Evolutionary conservation across 2,113 vertebrate genomes (phyloP), one percentile per base, ranked within the genome.

Genomic region (Calyptommatus sinebrachiatus): DNA sequence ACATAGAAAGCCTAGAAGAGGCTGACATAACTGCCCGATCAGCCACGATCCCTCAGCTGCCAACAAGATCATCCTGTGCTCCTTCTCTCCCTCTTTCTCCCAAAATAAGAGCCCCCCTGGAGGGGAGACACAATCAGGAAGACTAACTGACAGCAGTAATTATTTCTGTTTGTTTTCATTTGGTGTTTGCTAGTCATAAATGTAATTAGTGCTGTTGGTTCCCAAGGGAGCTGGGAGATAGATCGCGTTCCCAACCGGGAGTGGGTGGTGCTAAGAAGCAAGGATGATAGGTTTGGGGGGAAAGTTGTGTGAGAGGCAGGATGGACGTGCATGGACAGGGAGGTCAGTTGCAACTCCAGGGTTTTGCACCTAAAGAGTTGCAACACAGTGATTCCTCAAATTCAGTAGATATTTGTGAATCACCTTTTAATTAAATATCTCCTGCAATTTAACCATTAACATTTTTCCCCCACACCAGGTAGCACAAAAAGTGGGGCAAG

Each of bases 101-200:
- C 24, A 29, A 4, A 57, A 57, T 18, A 57, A 31, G 4, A 45
- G 12, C 60, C 41, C 12, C 18, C 65, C 29, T 35, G 22, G 12
- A n/a, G 31, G 31, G 31, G 65, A 9, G 48, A 22, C 50, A 70
- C 76, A 70, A 35, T 60, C 50, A 61, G 67, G 53, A 28, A 12
- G 53, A 46, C 21, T 5, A 18, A n/a, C 4, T 8, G 31, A 71
- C 67, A 61, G 26, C 53, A 41, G 31, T 12, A 71, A 78, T 61
- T 62, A 45, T 78, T 35, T 29, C 50, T 67, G 22, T 78, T 60
- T 78, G 76, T 60, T 77, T 77, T 74, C 53, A 53, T 53, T 77
- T 69, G 28, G 65, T 78, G 24, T 61, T 70, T 78, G 24, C 24
- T 7, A 41, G 53, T 60, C 70, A 71, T 45, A 70, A 78, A 71